Conservation (phyloP, 1,140 invertebrate species). For the Ostrea edulis region DNA sequence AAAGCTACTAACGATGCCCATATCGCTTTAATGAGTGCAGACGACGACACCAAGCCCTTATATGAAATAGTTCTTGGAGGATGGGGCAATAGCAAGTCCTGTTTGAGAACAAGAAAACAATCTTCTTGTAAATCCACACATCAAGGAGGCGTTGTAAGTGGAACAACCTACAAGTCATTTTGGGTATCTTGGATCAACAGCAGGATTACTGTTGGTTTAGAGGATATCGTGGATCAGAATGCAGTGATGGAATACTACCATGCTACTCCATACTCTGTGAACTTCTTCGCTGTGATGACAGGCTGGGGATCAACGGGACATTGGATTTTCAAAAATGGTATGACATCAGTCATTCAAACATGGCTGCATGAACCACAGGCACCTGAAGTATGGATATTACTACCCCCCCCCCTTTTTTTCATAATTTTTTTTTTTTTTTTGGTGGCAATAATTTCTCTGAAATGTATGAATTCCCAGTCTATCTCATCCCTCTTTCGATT, state of each 20-base stretch:
- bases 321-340: constrained; percentile 60
- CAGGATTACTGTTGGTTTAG: constrained; percentile 56
- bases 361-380: no score
- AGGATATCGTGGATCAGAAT: constrained; percentile 49
- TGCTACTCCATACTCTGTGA: constrained; percentile 54
- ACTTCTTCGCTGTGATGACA: constrained; percentile 63
- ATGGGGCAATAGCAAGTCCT: constrained; percentile 56
- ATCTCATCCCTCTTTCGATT: no score
- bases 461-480: no score
- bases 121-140: background rate
- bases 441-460: no score
- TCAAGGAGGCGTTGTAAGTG: constrained; percentile 22
- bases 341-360: background rate
- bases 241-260: constrained; percentile 60
- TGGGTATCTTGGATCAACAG: constrained; percentile 64
- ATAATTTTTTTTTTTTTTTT: no score
- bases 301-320: constrained; percentile 63
- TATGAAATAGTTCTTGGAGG: constrained; percentile 69
- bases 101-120: constrained; percentile 58
- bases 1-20: constrained; percentile 66
- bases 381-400: no score
- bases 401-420: no score
- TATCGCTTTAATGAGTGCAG: constrained; percentile 54
- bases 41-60: constrained; percentile 34
- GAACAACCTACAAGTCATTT: constrained; percentile 56